phyloP scores from a whole-genome alignment of 2,113 vertebrate genomes.

The Engystomops pustulosus region DNA sequence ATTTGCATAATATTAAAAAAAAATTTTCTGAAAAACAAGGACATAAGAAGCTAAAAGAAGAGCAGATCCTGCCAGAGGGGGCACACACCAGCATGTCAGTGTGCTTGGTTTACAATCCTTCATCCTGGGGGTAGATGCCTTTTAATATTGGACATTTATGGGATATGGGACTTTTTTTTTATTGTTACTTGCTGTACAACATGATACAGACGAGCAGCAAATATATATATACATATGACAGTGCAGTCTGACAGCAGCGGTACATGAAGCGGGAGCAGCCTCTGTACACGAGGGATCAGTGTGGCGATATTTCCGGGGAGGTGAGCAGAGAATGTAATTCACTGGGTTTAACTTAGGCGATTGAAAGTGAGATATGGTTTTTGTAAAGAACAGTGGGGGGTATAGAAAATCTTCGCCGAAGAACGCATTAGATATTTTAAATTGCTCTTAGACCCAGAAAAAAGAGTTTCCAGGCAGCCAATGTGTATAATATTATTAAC shows the following conservation, averaged over 20 bases:
- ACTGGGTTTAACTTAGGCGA: conserved; percentile 25
- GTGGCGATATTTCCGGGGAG: conserved; percentile 23
- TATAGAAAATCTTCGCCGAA: not conserved
- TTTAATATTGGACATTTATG: no score
- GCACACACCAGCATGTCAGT: no score
- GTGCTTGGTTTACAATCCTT: no score
- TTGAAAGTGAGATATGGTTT: conserved; percentile 18
- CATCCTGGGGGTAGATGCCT: no score
- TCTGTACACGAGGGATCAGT: conserved; percentile 21
- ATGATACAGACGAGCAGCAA: not conserved
- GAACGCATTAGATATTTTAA: conserved; percentile 10
- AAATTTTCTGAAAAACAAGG: no score
- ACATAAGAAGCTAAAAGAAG: no score
- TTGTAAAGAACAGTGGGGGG: conserved; percentile 17
- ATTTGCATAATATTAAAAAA: no score
- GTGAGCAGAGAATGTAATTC: conserved; percentile 37
- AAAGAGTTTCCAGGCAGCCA: not conserved
- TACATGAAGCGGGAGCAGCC: not conserved
- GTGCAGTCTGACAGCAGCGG: not conserved
- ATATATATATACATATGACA: conserved; percentile 13
- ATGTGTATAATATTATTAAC: conserved; percentile 12
- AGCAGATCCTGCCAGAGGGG: no score
- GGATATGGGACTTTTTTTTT: not conserved
- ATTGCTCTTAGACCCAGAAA: conserved; percentile 14
- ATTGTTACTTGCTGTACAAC: not conserved